Base-by-base conservation (phyloP, 2,113 vertebrate genomes). In the Corynorhinus townsendii region DNA sequence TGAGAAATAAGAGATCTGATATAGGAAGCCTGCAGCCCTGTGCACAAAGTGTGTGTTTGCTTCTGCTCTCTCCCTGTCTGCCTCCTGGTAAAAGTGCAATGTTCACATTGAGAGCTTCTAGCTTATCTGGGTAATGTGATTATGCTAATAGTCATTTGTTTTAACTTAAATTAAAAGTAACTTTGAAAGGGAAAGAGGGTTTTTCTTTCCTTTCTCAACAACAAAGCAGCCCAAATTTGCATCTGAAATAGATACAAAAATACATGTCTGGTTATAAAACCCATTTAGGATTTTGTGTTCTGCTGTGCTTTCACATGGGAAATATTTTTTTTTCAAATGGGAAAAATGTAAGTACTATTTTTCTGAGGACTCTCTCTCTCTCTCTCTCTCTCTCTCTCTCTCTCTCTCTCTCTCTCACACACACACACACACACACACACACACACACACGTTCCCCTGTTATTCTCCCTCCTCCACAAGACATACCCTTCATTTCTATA, bases 101-200 rank as follows among this genome's bases (percentile, higher is more conserved):
- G 24, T 75, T 75, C 9, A 64, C 10, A 3, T 0, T 28, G 26
- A 69, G 7, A 62, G 22, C 20, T 17, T 80, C n/a, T n/a, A 30
- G 20, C 69, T 54, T 73, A 89, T 49, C 30, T 62, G 22, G 35
- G n/a, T 38, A 45, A 72, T 75, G 15, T 35, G 38, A 73, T 89
- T 92, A 82, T 68, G 38, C 59, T 30, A 86, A 47, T 5, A n/a
- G 33, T 47, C 7, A 71, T 76, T 47, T 90, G 38, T 66, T 91
- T 94, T 91, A 40, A 76, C 19, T 89, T 47, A 62, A 93, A 56
- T 47, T n/a, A 56, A 96, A 75, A 79, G 33, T 16, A 90, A 81
- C 28, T 87, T 68, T 76, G 40, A 89, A 92, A 62, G 49, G 59
- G 64, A 89, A 3, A 89, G 30, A 72, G 30, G 3, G 0, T 4